These are phyloP conservation scores for Platyscapa corneri DNA, from an alignment of 1,140 invertebrate genomes.

Conservation along the genomic window DNA sequence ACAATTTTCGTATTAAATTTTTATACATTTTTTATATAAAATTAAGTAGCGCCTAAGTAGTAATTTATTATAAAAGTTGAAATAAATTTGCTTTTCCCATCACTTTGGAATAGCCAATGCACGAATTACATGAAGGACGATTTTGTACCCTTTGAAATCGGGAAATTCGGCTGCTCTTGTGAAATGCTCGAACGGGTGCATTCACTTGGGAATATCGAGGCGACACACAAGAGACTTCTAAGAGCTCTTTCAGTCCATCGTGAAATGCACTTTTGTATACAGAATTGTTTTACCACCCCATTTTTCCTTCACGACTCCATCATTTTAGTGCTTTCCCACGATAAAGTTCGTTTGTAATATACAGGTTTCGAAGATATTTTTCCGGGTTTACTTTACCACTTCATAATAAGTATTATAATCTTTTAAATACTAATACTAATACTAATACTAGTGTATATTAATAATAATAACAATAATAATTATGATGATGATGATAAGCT, in stretches of 20 bases:
- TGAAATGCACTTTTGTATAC: background rate
- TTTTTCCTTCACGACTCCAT: background rate
- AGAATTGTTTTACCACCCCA: background rate
- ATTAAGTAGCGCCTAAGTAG: no score
- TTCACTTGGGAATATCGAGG: background rate
- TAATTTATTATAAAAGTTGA: no score
- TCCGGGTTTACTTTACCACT: background rate
- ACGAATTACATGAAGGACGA: no score
- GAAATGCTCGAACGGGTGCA: background rate
- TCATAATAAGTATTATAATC: background rate
- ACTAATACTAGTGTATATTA: no score
- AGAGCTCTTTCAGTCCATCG: constrained; percentile 14
- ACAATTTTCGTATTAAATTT: no score
- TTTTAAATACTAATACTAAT: background rate
- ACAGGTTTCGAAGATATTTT: background rate
- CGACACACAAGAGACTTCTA: background rate
- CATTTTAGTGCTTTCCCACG: background rate
- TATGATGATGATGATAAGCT: no score
- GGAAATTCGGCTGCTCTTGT: background rate
- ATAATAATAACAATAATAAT: no score
- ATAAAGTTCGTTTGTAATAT: background rate
- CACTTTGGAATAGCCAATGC: background rate
- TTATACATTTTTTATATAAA: no score
- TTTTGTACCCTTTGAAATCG: background rate
- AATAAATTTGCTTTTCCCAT: no score